Percentiles rank a stretch among this genome's conserved stretches.
phyloP scores from a whole-genome alignment of 2,113 vertebrate species.

The Chaenogobius annularis region DNA sequence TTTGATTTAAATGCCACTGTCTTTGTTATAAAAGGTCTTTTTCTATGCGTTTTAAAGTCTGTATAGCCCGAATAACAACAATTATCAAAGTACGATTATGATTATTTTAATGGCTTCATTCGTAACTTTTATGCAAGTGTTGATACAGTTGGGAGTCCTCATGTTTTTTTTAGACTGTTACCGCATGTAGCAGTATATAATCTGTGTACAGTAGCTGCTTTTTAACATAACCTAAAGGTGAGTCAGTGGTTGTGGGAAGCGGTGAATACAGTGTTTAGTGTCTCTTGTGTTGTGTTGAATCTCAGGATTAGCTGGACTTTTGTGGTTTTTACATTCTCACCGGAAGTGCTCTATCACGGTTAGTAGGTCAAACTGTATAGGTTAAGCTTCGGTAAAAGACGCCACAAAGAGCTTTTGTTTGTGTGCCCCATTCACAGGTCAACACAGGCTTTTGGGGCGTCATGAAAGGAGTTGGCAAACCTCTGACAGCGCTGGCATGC shows the following conservation, averaged over 20 bases:
- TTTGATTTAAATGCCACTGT: too few species aligned
- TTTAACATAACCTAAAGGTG: conserved; percentile 14
- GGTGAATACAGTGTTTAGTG: conserved; percentile 10
- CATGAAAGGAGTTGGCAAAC: conserved; percentile 11
- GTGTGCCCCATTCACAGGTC: conserved; percentile 39
- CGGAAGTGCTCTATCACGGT: conserved; percentile 66
- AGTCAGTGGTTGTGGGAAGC: not conserved
- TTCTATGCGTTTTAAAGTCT: too few species aligned
- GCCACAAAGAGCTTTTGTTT: conserved; percentile 43
- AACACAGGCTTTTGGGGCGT: conserved; percentile 1
- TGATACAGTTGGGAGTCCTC: not conserved
- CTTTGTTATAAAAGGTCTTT: too few species aligned
- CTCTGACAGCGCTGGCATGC: not conserved
- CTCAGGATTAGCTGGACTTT: conserved; percentile 55
- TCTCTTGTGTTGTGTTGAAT: conserved; percentile 47
- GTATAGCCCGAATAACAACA: too few species aligned
- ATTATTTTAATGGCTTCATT: too few species aligned
- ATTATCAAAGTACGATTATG: too few species aligned
- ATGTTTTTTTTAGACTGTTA: not conserved
- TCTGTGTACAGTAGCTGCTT: conserved; percentile 4
- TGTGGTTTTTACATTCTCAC: conserved; percentile 57
- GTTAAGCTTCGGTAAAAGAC: conserved; percentile 46
- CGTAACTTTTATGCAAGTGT: too few species aligned
- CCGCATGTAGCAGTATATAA: not conserved
- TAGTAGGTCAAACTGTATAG: conserved; percentile 65